Evolutionary conservation across 2,888 invertebrate species (phyloP), one percentile per base, ranked within the genome.

Genomic region (Epinotia nisella): DNA sequence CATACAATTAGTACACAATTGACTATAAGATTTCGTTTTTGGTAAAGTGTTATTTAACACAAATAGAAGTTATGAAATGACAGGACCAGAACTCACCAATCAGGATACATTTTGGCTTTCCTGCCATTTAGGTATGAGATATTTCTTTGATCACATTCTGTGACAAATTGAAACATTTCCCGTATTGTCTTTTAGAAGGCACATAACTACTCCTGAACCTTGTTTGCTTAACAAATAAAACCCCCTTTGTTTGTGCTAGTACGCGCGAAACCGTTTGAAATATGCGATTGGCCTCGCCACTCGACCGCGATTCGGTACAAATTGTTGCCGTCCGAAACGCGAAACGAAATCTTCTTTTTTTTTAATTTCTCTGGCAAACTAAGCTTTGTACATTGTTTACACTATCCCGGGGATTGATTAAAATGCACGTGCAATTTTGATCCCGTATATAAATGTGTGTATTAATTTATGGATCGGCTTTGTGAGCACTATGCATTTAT

Each of bases 271-370:
- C 75, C 70, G 77, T 79, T 78, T 76, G 78, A 81, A 80, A 79
- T 81, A 77, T 79, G 78, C 75, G 75, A 76, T 76, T 74, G 75
- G 75, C 73, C 66, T 51, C 71, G 76, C 75, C 69, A 78, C 74
- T 78, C 75, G 69, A 76, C 76, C 76, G 76, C 76, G 75, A 77
- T 78, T 76, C 80, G 77, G 75, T 77, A 78, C 78, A 74, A 79
- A 78, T 79, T 78, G 79, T 78, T 76, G 75, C 75, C 75, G 74
- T 68, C 75, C 75, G 72, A 76, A 74, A 75, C 77, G 69, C 67
- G 69, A 76, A 70, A 68, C 76, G 73, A 77, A 77, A 75, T 77
- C 75, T 76, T 79, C 74, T 70, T 76, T 75, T 75, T n/a, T 77
- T 75, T 76, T 73, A 76, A 74, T 69, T 75, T 76, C 64, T 65